Base-by-base conservation (phyloP, 2,888 invertebrate species). In the Drosophila paranaensis region DNA sequence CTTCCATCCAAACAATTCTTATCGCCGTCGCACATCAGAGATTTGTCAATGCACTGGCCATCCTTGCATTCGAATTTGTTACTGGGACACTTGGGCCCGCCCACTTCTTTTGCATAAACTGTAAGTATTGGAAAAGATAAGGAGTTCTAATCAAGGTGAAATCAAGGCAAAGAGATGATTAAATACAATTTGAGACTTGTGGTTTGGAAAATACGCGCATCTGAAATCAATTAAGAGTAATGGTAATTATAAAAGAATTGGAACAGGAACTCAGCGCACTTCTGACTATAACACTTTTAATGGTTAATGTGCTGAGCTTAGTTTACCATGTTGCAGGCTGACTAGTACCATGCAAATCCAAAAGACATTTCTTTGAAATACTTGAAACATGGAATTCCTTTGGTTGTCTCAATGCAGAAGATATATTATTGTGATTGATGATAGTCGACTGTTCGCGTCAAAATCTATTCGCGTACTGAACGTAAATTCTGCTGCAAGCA, bases 1-100 rank as follows among this genome's bases (percentile, higher is more conserved):
- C 70, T 75, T 13, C 51, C 51, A 55, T 75, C 75, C 0, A 0
- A 0, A 39, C 79, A 81, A 30, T 80, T 57, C n/a, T 16, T 46
- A 6, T 9, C 1, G 0, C 20, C 35, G 50, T 81, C 16, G 35
- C 72, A 79, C 14, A 27, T 62, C 2, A 3, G 27, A 11, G 10
- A 3, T 1, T 6, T 48, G 16, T 2, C 14, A 8, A 80, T 63
- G 45, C 76, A 68, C 1, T 46, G 5, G 0, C 58, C 51, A 54
- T 63, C 27, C 3, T 30, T 14, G 48, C 79, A 77, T 37, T 54
- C 6, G 11, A 66, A 77, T 56, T 74, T 25, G 6, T n/a, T 6
- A 6, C 2, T 9, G 0, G 2, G 0, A 13, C 67, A 68, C 10
- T 35, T 13, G 6, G 8, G 0, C 1, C 3, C 2, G 8, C n/a